Percentiles rank a stretch among this genome's conserved stretches.
phyloP scores from a whole-genome alignment of 2,113 vertebrate genomes.

The Dermatemys mawii region DNA sequence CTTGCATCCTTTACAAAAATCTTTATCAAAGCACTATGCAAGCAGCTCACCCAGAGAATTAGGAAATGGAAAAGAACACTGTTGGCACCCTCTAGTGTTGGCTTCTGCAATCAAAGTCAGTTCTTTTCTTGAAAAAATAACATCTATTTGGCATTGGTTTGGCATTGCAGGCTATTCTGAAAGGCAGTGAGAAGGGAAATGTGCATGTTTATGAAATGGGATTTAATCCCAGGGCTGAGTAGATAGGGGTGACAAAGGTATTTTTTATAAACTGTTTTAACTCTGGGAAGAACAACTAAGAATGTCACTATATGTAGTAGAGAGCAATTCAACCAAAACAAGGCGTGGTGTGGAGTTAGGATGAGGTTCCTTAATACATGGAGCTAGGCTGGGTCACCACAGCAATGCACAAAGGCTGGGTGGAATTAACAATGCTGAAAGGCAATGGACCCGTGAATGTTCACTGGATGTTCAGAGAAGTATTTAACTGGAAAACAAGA shows the following conservation, averaged over 20 bases:
- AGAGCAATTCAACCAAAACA: background rate
- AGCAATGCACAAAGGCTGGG: background rate
- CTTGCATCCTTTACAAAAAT: background rate
- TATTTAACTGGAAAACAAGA: background rate
- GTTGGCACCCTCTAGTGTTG: conserved; percentile 58
- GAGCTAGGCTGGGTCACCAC: background rate
- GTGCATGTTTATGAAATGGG: background rate
- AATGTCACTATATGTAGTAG: background rate
- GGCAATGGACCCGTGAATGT: background rate
- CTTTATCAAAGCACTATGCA: background rate
- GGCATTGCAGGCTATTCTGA: background rate
- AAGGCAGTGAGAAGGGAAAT: background rate
- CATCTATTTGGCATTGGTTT: background rate
- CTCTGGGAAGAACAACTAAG: background rate
- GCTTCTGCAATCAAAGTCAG: background rate
- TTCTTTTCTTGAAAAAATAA: background rate
- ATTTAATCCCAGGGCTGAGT: background rate
- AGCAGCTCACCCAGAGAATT: background rate
- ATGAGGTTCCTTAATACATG: background rate
- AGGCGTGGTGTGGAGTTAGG: background rate
- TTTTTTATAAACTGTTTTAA: background rate
- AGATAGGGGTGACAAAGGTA: background rate
- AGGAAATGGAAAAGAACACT: background rate
- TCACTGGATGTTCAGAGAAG: background rate
- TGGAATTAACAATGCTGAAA: background rate